Conservation (phyloP, 2,888 invertebrate species). For the Latheticus oryzae region DNA sequence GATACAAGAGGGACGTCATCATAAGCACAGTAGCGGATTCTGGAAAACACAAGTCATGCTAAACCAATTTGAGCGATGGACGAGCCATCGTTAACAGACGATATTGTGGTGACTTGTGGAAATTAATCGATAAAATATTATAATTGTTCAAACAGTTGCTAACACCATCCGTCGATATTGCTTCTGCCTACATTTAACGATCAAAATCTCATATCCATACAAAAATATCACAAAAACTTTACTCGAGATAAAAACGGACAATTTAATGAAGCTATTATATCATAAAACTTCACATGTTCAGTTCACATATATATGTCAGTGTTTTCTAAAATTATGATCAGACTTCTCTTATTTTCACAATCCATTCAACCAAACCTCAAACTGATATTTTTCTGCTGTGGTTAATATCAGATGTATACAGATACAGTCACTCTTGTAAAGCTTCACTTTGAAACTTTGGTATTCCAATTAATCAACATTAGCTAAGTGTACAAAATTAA, state of each 20-base stretch:
- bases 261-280: too few relatives aligned
- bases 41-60: conserved; percentile 65
- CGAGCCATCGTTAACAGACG: conserved; percentile 64
- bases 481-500: conserved; percentile 41
- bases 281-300: conserved; percentile 8
- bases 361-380: too few relatives aligned
- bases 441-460: too few relatives aligned
- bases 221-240: too few relatives aligned
- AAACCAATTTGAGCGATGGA: conserved; percentile 65
- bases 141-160: conserved; percentile 64
- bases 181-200: too few relatives aligned
- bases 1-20: conserved; percentile 65
- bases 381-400: too few relatives aligned
- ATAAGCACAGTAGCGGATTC: conserved; percentile 64
- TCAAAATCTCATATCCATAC: too few relatives aligned
- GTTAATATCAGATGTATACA: too few relatives aligned
- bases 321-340: background rate
- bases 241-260: too few relatives aligned
- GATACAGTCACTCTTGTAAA: too few relatives aligned
- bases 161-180: conserved; percentile 36
- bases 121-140: conserved; percentile 67
- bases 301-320: conserved; percentile 9
- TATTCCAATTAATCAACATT: conserved; percentile 31
- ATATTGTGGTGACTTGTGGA: conserved; percentile 65
- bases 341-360: conserved; percentile 10